Conservation (phyloP, 2,888 invertebrate genomes). For the Coenonympha arcania region DNA sequence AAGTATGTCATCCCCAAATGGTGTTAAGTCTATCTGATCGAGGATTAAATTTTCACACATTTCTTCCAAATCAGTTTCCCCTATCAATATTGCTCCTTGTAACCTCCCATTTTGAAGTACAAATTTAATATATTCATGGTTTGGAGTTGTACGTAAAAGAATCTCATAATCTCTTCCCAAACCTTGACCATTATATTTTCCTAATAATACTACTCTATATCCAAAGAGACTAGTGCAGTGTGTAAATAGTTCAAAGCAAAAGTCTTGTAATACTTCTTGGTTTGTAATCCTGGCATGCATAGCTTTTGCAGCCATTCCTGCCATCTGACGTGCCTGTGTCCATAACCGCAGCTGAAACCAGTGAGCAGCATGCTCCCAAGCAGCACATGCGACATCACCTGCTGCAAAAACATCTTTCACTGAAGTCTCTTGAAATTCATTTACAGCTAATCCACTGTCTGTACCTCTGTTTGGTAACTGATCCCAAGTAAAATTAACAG, state of each 20-base stretch:
- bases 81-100: constrained; percentile 95
- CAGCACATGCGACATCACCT: constrained; percentile 93
- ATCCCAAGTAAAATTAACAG: constrained; percentile 74
- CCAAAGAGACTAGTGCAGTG: constrained; percentile 97
- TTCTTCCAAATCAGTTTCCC: constrained; percentile 97
- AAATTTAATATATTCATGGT: constrained; percentile 88
- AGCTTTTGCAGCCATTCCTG: constrained; percentile 91
- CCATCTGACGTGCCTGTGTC: constrained; percentile 99
- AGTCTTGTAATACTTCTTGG: constrained; percentile 85
- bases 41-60: constrained; percentile 98
- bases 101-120: constrained; percentile 87
- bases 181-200: constrained; percentile 94
- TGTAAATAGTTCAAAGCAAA: constrained; percentile 97
- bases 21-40: constrained; percentile 91
- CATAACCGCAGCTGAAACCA: constrained; percentile 98
- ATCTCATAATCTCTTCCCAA: constrained; percentile 86
- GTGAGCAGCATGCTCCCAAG: constrained; percentile 83
- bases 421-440: constrained; percentile 89
- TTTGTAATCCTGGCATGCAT: constrained; percentile 80
- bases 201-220: constrained; percentile 91
- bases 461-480: constrained; percentile 64
- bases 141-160: constrained; percentile 86
- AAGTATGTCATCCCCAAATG: constrained; percentile 92
- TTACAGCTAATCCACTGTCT: constrained; percentile 90
- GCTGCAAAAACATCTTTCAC: constrained; percentile 89